These are phyloP conservation scores for Troilus luridus DNA, from an alignment of 2,888 invertebrate genomes.

Conservation along the genomic window DNA sequence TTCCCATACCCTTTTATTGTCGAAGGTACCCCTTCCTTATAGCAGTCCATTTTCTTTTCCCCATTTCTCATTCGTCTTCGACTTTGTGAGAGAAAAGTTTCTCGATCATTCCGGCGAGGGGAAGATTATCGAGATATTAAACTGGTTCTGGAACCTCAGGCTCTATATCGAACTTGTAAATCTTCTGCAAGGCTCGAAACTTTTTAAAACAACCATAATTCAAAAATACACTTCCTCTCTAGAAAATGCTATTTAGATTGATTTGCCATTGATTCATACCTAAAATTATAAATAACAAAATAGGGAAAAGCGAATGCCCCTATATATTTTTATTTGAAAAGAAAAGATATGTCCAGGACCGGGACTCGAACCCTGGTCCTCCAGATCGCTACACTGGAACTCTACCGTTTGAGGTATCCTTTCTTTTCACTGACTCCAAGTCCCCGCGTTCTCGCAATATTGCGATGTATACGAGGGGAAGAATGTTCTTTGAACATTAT, in stretches of 20 bases:
- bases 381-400: too few relatives aligned
- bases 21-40: constrained; percentile 16
- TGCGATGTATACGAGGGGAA: too few relatives aligned
- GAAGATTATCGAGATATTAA: constrained; percentile 32
- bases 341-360: too few relatives aligned
- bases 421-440: too few relatives aligned
- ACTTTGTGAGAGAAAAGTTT: constrained; percentile 11
- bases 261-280: background rate
- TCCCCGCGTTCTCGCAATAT: too few relatives aligned
- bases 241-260: background rate
- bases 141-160: background rate
- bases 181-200: background rate
- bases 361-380: too few relatives aligned
- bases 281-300: too few relatives aligned
- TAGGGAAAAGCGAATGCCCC: too few relatives aligned
- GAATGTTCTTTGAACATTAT: too few relatives aligned
- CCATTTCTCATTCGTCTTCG: constrained; percentile 4
- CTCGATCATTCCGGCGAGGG: background rate
- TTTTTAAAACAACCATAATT: background rate
- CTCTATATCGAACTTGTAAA: background rate
- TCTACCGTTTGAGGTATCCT: too few relatives aligned
- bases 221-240: background rate
- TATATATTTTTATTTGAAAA: too few relatives aligned
- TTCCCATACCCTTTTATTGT: constrained; percentile 35
- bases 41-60: constrained; percentile 38